These are phyloP conservation scores for Xenus cinereus DNA, from an alignment of 2,113 vertebrate genomes.

Conservation along the genomic window DNA sequence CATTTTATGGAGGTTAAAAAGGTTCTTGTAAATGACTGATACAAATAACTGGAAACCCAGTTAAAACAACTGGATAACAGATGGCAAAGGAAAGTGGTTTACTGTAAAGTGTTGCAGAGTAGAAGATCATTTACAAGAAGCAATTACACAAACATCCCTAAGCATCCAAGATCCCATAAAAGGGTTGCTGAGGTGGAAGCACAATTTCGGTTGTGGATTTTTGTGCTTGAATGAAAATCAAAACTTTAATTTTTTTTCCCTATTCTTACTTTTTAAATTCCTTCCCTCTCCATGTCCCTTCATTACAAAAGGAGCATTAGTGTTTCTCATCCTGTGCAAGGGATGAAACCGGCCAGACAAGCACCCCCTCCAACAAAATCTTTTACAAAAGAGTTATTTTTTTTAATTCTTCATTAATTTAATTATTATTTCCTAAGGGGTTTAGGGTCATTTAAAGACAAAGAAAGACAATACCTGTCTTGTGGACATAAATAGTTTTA, in stretches of 20 bases:
- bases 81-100: constrained; percentile 78
- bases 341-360: background rate
- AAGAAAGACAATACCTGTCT: background rate
- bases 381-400: background rate
- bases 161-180: constrained; percentile 76
- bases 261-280: background rate
- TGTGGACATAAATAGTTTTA: constrained; percentile 2
- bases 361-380: background rate
- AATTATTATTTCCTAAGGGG: background rate
- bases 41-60: constrained; percentile 79
- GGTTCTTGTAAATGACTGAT: constrained; percentile 80
- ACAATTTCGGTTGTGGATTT: background rate
- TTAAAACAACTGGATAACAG: constrained; percentile 84
- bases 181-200: constrained; percentile 51
- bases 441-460: constrained; percentile 2
- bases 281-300: background rate
- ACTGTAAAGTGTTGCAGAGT: constrained; percentile 78
- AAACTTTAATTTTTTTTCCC: background rate
- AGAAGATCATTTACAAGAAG: constrained; percentile 84
- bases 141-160: constrained; percentile 80
- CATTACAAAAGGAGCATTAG: background rate
- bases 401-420: background rate
- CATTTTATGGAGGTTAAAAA: constrained; percentile 74
- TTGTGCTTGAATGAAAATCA: constrained; percentile 1
- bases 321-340: background rate